These are phyloP conservation scores for Protomyctophum bolini DNA, from an alignment of 2,113 vertebrate species.

Conservation along the genomic window DNA sequence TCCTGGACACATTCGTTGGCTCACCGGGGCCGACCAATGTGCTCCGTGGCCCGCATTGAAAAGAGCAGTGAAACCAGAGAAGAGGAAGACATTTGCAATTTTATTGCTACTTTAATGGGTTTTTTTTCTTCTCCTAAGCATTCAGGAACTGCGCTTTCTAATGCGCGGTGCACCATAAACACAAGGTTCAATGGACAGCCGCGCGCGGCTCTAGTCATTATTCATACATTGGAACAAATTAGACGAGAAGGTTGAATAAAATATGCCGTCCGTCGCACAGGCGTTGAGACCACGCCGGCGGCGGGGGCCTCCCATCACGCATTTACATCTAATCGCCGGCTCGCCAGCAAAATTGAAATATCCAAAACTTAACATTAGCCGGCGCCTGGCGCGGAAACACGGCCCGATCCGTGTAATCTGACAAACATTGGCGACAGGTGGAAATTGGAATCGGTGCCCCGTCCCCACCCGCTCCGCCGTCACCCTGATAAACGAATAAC, in stretches of 20 bases:
- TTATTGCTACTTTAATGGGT: constrained; percentile 78
- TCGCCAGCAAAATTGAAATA: constrained; percentile 21
- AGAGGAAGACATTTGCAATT: constrained; percentile 75
- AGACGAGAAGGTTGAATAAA: constrained; percentile 68
- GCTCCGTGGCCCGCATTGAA: constrained; percentile 58
- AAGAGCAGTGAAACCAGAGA: constrained; percentile 61
- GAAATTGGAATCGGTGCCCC: constrained; percentile 15
- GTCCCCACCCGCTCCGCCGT: constrained; percentile 9
- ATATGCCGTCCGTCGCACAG: constrained; percentile 64
- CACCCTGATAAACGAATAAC: neutral
- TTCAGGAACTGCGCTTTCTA: constrained; percentile 72
- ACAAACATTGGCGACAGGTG: constrained; percentile 20
- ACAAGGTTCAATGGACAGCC: constrained; percentile 73
- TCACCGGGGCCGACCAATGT: constrained; percentile 24
- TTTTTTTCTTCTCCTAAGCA: constrained; percentile 56
- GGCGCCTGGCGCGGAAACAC: constrained; percentile 7
- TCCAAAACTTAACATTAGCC: constrained; percentile 31
- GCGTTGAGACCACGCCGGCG: constrained; percentile 39
- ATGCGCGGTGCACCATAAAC: constrained; percentile 69
- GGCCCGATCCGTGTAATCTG: constrained; percentile 46
- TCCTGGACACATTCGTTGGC: constrained; percentile 45
- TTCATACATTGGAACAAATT: constrained; percentile 74
- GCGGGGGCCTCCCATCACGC: neutral
- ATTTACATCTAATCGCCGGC: too few species aligned
- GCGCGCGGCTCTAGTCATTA: constrained; percentile 66